Percentiles rank a stretch among this genome's conserved stretches.
phyloP scores from a whole-genome alignment of 2,797 vertebrate genomes.

The Gymnothorax reevesii region DNA sequence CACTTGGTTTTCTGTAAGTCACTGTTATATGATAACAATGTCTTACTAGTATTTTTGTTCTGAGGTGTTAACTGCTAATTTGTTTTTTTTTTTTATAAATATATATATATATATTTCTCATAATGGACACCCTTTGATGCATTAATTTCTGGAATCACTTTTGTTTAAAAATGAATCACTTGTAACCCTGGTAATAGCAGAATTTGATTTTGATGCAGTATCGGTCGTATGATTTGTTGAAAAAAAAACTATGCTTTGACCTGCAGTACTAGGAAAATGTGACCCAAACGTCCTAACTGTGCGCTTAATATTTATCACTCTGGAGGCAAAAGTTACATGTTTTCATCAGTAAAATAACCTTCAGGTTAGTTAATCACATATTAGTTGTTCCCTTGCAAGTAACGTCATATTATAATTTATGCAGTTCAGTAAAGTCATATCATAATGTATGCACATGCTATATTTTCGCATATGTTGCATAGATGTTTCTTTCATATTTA shows the following conservation, averaged over 20 bases:
- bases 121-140: background rate
- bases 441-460: background rate
- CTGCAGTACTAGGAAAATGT: constrained; percentile 4
- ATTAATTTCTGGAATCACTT: background rate
- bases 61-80: background rate
- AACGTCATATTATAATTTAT: background rate
- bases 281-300: background rate
- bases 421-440: background rate
- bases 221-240: background rate
- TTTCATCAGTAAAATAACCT: background rate
- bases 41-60: background rate
- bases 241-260: background rate
- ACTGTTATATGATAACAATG: background rate
- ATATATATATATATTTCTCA: background rate
- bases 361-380: background rate
- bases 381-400: background rate
- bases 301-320: background rate
- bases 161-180: background rate
- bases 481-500: constrained; percentile 4
- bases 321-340: background rate
- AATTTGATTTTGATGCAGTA: background rate
- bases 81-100: too few relatives aligned
- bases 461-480: background rate
- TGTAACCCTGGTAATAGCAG: background rate
- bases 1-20: background rate